These are phyloP conservation scores for Anser cygnoides DNA, from an alignment of 2,113 vertebrate genomes.

Conservation along the genomic window DNA sequence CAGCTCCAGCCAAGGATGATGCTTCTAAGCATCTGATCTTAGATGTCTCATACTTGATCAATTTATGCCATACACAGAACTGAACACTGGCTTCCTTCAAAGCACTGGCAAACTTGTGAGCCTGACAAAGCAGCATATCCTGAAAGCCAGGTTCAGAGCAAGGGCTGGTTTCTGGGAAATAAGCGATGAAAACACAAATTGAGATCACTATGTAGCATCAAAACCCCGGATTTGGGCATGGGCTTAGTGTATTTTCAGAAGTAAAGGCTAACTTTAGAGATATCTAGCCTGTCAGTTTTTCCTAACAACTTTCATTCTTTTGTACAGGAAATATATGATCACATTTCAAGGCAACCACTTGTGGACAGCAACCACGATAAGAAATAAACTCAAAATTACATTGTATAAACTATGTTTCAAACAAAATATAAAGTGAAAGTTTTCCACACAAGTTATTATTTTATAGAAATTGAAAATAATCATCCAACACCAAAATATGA, in stretches of 20 bases:
- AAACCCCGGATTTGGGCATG: background rate
- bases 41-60: background rate
- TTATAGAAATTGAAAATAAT: slow-evolving; percentile 13
- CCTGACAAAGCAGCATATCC: background rate
- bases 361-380: background rate
- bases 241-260: background rate
- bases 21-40: background rate
- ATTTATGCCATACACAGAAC: background rate
- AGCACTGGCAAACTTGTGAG: background rate
- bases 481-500: slow-evolving; percentile 45
- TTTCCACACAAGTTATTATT: background rate
- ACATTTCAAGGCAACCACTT: background rate
- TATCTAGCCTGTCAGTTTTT: background rate
- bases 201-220: background rate
- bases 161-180: background rate
- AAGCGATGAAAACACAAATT: background rate
- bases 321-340: background rate
- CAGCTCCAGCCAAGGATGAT: background rate
- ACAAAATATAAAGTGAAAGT: background rate
- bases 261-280: background rate
- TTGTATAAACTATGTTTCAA: background rate
- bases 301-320: background rate
- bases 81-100: background rate
- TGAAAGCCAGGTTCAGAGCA: background rate
- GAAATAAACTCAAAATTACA: background rate